phyloP scores from a whole-genome alignment of 2,113 vertebrate genomes.

The Coracopsis vasa region DNA sequence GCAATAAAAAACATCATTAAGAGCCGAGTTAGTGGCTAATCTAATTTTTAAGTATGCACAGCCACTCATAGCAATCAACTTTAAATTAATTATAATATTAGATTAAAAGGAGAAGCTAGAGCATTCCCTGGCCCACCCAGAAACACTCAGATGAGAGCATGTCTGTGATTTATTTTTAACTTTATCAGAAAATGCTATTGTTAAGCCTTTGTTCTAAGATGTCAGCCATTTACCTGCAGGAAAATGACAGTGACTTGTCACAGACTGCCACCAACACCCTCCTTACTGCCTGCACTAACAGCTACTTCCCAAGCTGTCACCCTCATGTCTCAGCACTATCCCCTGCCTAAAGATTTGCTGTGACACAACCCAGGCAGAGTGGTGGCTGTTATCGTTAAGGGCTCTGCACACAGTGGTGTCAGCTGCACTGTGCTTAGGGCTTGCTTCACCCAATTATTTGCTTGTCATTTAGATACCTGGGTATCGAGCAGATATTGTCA shows the following conservation, averaged over 20 bases:
- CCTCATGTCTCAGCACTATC: background rate
- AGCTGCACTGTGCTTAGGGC: slow-evolving; percentile 58
- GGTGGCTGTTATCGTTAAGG: slow-evolving; percentile 50
- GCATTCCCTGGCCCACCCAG: background rate
- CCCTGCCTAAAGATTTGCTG: slow-evolving; percentile 70
- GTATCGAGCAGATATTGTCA: slow-evolving; percentile 70
- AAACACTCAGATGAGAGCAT: background rate
- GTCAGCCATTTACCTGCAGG: slow-evolving; percentile 41
- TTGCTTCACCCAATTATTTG: slow-evolving; percentile 86
- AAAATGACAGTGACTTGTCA: slow-evolving; percentile 58
- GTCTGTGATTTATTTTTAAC: background rate
- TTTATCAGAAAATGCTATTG: background rate
- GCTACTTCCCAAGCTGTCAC: slow-evolving; percentile 61
- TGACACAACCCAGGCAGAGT: slow-evolving; percentile 72
- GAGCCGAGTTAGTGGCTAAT: background rate
- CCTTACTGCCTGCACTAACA: slow-evolving; percentile 18
- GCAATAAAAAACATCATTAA: background rate
- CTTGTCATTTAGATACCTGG: slow-evolving; percentile 74
- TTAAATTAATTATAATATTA: background rate
- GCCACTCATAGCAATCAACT: background rate
- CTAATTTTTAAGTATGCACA: slow-evolving; percentile 8
- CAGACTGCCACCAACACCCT: background rate
- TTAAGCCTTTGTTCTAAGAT: background rate
- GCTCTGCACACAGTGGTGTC: slow-evolving; percentile 56
- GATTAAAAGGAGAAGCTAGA: background rate